Evolutionary conservation across 2,888 invertebrate species (phyloP).

Genomic region (Dioctria linearis): DNA sequence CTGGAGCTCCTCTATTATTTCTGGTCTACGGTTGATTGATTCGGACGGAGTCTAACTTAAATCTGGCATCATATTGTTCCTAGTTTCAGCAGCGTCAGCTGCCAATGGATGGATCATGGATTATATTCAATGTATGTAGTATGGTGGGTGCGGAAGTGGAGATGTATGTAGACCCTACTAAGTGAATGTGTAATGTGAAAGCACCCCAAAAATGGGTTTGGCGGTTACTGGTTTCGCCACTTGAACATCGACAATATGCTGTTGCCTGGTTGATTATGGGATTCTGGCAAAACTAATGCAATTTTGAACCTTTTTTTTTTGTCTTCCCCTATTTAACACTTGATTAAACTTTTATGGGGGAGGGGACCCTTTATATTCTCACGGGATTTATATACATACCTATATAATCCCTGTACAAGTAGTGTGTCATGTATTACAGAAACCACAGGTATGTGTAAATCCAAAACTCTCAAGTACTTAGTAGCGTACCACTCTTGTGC

Average conservation of each 20-base stretch:
- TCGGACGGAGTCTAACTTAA: constrained; percentile 2
- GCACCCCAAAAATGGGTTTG: constrained; percentile 37
- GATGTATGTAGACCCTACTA: neutral
- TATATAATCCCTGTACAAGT: neutral
- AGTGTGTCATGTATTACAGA: neutral
- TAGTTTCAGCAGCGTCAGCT: no score
- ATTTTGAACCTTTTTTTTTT: constrained; percentile 27
- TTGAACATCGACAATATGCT: constrained; percentile 33
- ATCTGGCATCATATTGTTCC: neutral
- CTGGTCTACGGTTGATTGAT: constrained; percentile 28
- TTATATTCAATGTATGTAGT: no score
- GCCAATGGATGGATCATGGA: constrained; percentile 11
- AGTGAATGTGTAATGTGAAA: constrained; percentile 13
- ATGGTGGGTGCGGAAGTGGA: neutral
- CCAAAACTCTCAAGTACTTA: neutral
- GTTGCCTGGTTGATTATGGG: neutral
- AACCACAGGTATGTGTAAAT: neutral
- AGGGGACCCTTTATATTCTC: neutral
- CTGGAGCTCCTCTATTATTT: neutral
- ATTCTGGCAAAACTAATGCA: constrained; percentile 31
- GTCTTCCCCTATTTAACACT: constrained; percentile 13
- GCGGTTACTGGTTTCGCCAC: constrained; percentile 41
- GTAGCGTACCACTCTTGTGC: neutral
- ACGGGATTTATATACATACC: neutral
- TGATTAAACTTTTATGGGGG: constrained; percentile 47